Evolutionary conservation across 2,113 vertebrate genomes (phyloP), one percentile per base, ranked within the genome.

Genomic region (Hippocampus mohnikei): DNA sequence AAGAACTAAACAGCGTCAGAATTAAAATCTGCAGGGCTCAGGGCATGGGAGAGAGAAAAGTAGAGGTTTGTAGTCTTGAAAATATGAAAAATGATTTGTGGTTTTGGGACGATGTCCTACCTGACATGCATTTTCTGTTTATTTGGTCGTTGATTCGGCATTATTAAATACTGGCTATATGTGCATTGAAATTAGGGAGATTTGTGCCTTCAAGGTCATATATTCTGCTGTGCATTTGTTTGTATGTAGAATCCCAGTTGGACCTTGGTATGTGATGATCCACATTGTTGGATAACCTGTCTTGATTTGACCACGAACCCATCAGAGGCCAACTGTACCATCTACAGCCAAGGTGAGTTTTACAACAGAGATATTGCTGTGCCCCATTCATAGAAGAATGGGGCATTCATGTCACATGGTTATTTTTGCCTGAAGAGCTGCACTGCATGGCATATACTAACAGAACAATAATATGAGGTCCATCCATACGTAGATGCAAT

Each of bases 291-390:
- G 97, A 88, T 99, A 25, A 88, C 72, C 52, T 84, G 25, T 1
- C 89, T 99, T 70, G 91, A 94, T 6, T 84, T 90, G 60, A 91
- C 94, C 67, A 82, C 82, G 0, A 88, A 82, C 5, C 65, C 91
- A 76, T 80, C 88, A 0, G 88, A 92, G 0, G 92, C 95, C 79
- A 99, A 96, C 77, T 78, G 90, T 0, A 92, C 90, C 69, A 89
- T 99, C 91, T 96, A 93, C 92, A 93, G 92, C 85, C 94, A 90
- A 87, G 95, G 97, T 98, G 27, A 67, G 64, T 25, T 11, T 52
- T 5, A 9, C 27, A 67, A 3, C 21, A 15, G 61, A 41, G 40
- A 40, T 63, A n/a, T 23, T 41, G 59, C 16, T 44, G 4, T 41
- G n/a, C 15, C 15, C 11, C 8, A 42, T n/a, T 42, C 18, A n/a